Base-by-base conservation (phyloP, 2,113 vertebrate genomes). In the Ancistrus triradiatus region DNA sequence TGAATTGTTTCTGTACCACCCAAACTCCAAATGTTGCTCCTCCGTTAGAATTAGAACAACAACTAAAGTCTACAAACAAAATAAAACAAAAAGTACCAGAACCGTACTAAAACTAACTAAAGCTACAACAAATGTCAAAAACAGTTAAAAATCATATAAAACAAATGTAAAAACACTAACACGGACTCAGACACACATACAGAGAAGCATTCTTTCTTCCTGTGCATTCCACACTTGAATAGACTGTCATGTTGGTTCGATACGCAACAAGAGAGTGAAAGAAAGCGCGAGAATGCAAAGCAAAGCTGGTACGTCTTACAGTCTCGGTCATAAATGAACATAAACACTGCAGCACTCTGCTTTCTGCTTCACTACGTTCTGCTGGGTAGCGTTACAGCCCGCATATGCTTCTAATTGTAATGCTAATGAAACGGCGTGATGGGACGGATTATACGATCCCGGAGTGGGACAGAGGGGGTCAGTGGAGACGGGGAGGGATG, bases 401-500 rank as follows among this genome's bases (percentile, higher is more conserved):
- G 7, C 52, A 59, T 55, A 56, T 44, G 61, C 47, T 55, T 55
- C 21, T 57, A 56, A 73, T 73, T 69, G 43, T 73, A 47, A 73
- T 73, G 70, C 70, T 68, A 73, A 68, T 73, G 60, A 57, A 47
- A 37, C 31, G 35, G 31, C 1, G 38, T 68, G 50, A 64, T 43
- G 59, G 59, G 25, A 59, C 18, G 37, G 53, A 43, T 63, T 66
- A 62, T 44, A 51, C 48, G 6, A 31, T 35, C 58, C 55, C 42
- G 17, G 9, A 53, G 52, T 9, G 64, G 22, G 35, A 51, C 14
- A 3, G 48, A 48, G 44, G 48, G 51, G 38, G 31, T 8, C 18
- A 50, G 25, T n/a, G 56, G 37, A 59, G 47, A 58, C 13, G 38
- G 28, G 7, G n/a, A 61, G 56, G 44, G 51, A 48, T 13, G 28